Evolutionary conservation across 1,140 invertebrate genomes (phyloP).

Genomic region (Vanessa atalanta): DNA sequence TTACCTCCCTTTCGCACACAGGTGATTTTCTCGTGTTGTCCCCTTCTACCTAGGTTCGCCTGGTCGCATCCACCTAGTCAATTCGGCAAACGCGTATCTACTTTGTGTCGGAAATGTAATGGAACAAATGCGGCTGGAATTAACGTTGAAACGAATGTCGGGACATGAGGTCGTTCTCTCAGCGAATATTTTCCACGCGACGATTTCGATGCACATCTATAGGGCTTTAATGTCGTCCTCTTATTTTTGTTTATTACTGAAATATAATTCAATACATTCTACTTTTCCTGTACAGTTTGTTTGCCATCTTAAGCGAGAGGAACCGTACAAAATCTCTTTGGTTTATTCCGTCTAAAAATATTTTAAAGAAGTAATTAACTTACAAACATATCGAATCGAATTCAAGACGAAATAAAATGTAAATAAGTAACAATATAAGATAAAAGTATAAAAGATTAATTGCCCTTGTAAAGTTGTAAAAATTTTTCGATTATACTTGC

Average conservation of each 20-base stretch:
- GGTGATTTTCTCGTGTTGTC: constrained; percentile 45
- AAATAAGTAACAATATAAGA: too few species aligned
- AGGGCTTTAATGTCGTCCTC: constrained; percentile 42
- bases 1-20: constrained; percentile 59
- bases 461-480: too few species aligned
- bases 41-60: constrained; percentile 61
- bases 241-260: constrained; percentile 50
- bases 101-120: constrained; percentile 81
- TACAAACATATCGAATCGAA: too few species aligned
- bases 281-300: too few species aligned
- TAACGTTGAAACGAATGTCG: constrained; percentile 79
- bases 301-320: too few species aligned
- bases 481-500: too few species aligned
- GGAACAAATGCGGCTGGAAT: constrained; percentile 81
- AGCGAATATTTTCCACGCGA: constrained; percentile 77
- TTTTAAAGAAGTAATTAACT: too few species aligned
- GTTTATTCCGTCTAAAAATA: too few species aligned
- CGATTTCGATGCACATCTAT: constrained; percentile 75
- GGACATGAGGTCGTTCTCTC: constrained; percentile 72
- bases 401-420: too few species aligned
- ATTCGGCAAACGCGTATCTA: constrained; percentile 80
- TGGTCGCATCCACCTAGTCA: constrained; percentile 79
- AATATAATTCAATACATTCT: neutral
- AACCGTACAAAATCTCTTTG: too few species aligned
- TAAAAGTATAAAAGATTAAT: too few species aligned